Percentiles rank a stretch among this genome's conserved stretches.
phyloP scores from a whole-genome alignment of 2,797 vertebrate genomes.

The Alouatta caraya region DNA sequence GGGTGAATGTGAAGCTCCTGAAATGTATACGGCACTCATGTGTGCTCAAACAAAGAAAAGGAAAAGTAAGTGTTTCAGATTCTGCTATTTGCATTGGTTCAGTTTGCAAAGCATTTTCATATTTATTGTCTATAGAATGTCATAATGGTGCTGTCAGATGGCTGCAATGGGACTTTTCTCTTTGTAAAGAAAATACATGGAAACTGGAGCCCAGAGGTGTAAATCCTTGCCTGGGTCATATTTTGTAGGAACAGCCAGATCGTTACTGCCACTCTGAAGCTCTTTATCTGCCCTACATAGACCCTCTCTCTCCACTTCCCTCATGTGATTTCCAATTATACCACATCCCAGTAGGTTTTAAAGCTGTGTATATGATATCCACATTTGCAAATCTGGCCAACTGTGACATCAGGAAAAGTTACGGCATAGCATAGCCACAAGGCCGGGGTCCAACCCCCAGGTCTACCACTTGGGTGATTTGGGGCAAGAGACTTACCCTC shows the following conservation, averaged over 20 bases:
- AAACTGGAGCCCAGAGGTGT: not conserved
- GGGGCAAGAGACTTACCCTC: too few relatives aligned
- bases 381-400: not conserved
- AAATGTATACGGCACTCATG: not conserved
- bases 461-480: too few relatives aligned
- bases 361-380: not conserved
- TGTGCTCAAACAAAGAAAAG: not conserved
- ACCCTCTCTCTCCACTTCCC: not conserved
- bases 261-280: rapidly evolving
- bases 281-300: rapidly evolving
- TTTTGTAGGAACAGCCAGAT: not conserved
- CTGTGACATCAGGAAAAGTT: not conserved
- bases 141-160: rapidly evolving
- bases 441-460: not conserved
- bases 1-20: not conserved
- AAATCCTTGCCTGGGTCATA: not conserved
- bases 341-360: too few relatives aligned
- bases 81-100: not conserved
- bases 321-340: rapidly evolving
- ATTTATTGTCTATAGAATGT: not conserved
- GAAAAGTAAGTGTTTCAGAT: not conserved
- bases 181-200: not conserved
- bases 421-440: rapidly evolving
- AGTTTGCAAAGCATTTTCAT: not conserved
- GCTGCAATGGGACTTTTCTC: too few relatives aligned